Base-by-base conservation (phyloP, 2,797 vertebrate genomes). In the Lagodon rhomboides region DNA sequence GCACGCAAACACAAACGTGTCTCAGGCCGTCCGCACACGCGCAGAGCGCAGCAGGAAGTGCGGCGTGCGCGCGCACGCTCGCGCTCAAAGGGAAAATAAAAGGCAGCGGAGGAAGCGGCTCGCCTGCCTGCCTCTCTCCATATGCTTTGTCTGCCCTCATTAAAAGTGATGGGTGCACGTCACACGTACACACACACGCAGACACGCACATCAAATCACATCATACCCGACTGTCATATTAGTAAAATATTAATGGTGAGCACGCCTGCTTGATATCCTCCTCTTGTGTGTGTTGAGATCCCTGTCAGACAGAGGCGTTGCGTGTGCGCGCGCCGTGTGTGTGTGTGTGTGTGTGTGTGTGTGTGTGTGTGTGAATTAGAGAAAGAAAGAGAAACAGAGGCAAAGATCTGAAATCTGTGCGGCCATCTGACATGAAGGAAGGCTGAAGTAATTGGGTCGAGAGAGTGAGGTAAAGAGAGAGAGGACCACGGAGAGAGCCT, bases 151-250 rank as follows among this genome's bases (percentile, higher is more conserved):
- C 90, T 93, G 83, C 86, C 87, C 92, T 95, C 93, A 94, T 95
- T 95, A 95, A 95, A 95, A 93, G 85, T 94, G 93, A 95, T 90
- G 90, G 88, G 85, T 91, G 87, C 89, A 89, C 84, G 94, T 94
- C 87, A 91, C 68, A 77, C 77, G 65, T 17, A 85, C 83, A 81
- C 70, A 86, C 73, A 76, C 62, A 73, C 49, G 44, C 67, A 30
- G 18, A 75, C 62, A 71, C 75, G 85, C 83, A 87, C 82, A 88
- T 83, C 86, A 88, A 85, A 85, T 89, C 86, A 72, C 67, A 89
- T 90, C 85, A 87, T 59, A 81, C 46, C 85, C 85, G 87, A 77
- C 91, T 93, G 94, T 93, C 92, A 93, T 91, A 92, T 94, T 94
- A 94, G 87, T 94, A 63, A 93, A 94, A 93, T 94, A 94, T 93